Evolutionary conservation across 2,888 invertebrate species (phyloP).

Genomic region (Lasioglossum pauxillum): DNA sequence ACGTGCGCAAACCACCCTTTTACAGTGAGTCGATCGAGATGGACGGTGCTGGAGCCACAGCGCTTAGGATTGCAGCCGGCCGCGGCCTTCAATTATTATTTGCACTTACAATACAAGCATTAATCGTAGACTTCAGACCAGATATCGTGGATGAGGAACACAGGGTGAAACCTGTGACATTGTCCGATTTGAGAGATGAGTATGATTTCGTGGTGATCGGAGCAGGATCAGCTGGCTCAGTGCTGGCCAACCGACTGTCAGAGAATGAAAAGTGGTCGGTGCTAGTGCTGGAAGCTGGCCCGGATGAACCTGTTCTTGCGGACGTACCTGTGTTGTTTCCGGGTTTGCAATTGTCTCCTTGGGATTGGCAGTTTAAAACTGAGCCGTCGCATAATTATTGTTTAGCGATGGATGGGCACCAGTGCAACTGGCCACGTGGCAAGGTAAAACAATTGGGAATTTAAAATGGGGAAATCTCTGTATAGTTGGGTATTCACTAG

Average conservation of each 20-base stretch:
- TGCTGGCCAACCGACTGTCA: slow-evolving; percentile 91
- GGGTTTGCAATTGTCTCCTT: slow-evolving; percentile 88
- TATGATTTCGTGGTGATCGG: slow-evolving; percentile 94
- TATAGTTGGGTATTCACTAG: no score
- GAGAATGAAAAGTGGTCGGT: slow-evolving; percentile 91
- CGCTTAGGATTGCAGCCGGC: neutral
- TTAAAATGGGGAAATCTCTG: no score
- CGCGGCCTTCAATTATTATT: accelerated
- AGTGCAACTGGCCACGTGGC: slow-evolving; percentile 85
- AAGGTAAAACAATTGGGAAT: slow-evolving; percentile 78
- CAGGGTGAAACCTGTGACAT: slow-evolving; percentile 86
- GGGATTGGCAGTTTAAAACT: slow-evolving; percentile 94
- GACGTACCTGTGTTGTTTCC: slow-evolving; percentile 91
- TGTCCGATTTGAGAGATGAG: slow-evolving; percentile 85
- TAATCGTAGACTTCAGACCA: slow-evolving; percentile 88
- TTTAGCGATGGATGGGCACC: slow-evolving; percentile 83
- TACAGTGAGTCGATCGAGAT: no score
- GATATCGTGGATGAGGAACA: slow-evolving; percentile 90
- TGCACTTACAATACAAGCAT: slow-evolving; percentile 86
- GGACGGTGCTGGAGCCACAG: neutral
- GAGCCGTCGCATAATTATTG: slow-evolving; percentile 90
- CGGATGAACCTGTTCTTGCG: slow-evolving; percentile 89
- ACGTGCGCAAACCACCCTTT: no score
- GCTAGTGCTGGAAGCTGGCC: slow-evolving; percentile 92
- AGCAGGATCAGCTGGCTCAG: slow-evolving; percentile 93